phyloP scores from a whole-genome alignment of 2,797 vertebrate species.

The Syngnathus rostellatus region DNA sequence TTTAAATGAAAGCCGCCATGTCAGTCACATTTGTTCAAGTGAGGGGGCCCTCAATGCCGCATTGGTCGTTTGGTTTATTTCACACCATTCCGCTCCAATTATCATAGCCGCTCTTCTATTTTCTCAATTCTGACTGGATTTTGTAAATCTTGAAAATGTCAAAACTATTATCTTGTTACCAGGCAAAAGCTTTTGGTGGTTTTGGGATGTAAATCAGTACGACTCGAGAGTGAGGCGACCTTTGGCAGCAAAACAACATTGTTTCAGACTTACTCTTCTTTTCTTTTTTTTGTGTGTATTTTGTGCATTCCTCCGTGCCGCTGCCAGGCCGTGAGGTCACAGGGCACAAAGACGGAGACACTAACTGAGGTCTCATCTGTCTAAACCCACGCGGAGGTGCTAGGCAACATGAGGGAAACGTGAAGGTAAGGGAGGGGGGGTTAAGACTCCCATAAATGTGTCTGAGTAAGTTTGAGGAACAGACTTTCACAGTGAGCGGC shows the following conservation, averaged over 20 bases:
- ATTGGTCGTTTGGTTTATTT: constrained; percentile 6
- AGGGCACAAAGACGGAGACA: constrained; percentile 42
- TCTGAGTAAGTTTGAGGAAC: constrained; percentile 39
- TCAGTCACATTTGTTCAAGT: constrained; percentile 24
- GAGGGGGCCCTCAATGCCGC: constrained; percentile 17
- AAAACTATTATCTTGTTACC: background rate
- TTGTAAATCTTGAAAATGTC: background rate
- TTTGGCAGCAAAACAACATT: constrained; percentile 3
- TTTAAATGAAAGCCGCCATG: constrained; percentile 38
- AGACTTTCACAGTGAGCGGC: constrained; percentile 25
- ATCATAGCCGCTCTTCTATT: background rate
- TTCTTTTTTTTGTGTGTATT: constrained; percentile 17
- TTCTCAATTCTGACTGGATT: background rate
- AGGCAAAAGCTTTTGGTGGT: background rate
- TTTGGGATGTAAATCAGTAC: constrained; percentile 1
- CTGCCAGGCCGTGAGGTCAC: constrained; percentile 47
- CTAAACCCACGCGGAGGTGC: constrained; percentile 16
- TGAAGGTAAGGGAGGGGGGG: background rate
- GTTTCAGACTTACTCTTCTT: background rate
- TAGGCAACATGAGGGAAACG: constrained; percentile 9
- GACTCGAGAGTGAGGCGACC: background rate
- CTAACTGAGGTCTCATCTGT: constrained; percentile 24
- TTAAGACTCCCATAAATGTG: constrained; percentile 41
- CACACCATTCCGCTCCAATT: background rate
- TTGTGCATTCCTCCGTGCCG: constrained; percentile 42